A percentile compares a stretch with the other conserved stretches of the same genome.
Conservation (phyloP, 2,113 vertebrate genomes). For the Chunga burmeisteri region DNA sequence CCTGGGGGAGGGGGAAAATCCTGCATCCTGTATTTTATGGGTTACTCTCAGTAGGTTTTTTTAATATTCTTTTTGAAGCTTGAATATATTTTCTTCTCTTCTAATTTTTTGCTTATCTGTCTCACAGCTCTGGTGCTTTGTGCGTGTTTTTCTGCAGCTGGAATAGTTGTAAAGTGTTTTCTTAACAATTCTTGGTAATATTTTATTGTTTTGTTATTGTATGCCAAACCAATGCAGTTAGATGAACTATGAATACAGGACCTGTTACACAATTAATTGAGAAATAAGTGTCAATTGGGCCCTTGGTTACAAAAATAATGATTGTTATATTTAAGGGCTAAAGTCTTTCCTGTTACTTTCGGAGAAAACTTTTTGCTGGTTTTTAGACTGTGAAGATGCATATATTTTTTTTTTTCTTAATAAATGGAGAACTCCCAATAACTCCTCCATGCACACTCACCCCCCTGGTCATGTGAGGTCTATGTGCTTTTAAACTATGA, state of each 20-base stretch:
- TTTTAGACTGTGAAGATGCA: neutral
- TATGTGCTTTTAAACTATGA: neutral
- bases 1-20: neutral
- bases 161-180: neutral
- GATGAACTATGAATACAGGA: neutral
- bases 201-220: neutral
- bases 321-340: neutral
- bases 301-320: neutral
- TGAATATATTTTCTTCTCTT: neutral
- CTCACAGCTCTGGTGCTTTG: neutral
- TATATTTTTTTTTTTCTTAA: neutral
- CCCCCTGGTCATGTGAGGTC: neutral
- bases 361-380: neutral
- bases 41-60: neutral
- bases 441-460: no score
- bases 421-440: rapidly evolving
- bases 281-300: neutral
- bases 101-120: neutral
- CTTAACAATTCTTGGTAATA: neutral
- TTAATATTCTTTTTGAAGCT: conserved; percentile 12
- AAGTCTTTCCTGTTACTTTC: neutral
- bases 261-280: neutral
- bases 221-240: neutral
- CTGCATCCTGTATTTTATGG: neutral
- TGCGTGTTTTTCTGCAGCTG: neutral